Conservation (phyloP, 2,797 vertebrate species). For the Poeciliopsis gracilis region DNA sequence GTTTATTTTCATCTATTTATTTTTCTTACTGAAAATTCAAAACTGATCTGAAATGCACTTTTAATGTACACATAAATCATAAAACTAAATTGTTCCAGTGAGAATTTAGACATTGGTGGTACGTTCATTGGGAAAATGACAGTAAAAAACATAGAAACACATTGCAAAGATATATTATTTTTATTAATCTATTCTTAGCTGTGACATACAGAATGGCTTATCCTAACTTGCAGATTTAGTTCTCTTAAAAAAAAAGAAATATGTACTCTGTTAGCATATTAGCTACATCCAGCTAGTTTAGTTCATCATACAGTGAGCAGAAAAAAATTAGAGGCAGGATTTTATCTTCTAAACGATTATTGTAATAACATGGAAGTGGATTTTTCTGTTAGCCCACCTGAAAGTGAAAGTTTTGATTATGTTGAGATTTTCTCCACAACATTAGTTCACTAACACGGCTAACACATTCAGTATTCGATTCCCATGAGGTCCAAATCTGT, state of each 20-base stretch:
- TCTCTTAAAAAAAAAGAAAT: constrained; percentile 31
- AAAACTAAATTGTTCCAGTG: not conserved
- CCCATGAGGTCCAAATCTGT: constrained; percentile 6
- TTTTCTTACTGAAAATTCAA: not conserved
- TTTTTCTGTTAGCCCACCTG: not conserved
- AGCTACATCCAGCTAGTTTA: constrained; percentile 42
- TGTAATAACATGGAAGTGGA: constrained; percentile 11
- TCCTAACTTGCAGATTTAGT: not conserved
- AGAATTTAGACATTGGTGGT: not conserved
- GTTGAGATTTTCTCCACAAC: not conserved
- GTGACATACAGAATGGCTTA: constrained; percentile 21
- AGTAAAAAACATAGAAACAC: constrained; percentile 28
- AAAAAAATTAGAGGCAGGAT: constrained; percentile 9
- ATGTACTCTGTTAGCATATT: constrained; percentile 24
- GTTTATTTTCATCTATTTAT: not conserved
- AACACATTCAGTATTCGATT: constrained; percentile 35
- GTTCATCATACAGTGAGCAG: not conserved
- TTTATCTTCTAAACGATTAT: constrained; percentile 7
- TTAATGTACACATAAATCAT: not conserved
- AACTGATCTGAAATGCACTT: not conserved
- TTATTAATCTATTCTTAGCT: constrained; percentile 53
- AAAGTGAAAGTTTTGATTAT: not conserved
- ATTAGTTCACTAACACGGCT: constrained; percentile 18
- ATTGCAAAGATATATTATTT: constrained; percentile 42
- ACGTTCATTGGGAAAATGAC: not conserved